Evolutionary conservation across 92 coral and sea anemone species (phyloP), one percentile per base, ranked within the genome.

Genomic region (Muricea muricata): DNA sequence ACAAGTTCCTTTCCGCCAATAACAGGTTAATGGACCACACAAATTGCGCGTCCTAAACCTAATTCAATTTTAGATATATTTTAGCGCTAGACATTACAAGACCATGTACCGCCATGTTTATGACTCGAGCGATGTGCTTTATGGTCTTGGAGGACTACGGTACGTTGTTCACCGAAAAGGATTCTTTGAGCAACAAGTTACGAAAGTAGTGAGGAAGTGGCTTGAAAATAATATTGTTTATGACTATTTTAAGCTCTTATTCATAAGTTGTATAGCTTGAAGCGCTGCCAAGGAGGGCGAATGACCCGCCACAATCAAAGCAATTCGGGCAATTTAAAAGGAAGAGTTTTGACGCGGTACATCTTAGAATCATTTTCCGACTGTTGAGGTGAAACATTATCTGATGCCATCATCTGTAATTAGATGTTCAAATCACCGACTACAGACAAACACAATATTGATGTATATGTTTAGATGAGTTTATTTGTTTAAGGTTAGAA

Each of bases 391-490:
- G 81, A 42, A 78, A 57, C 83, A 28, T 29, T 78, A 78, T 56
- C 71, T 56, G 0, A 13, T 24, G 32, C 30, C 14, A 78, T 78
- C 52, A 78, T 30, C 52, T 61, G 61, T 78, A 78, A 78, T 78
- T 78, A 78, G 83, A 42, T 78, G 69, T 21, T 65, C 83, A 55
- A 78, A 78, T 78, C 71, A 78, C 83, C 83, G 83, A 78, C 83
- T 78, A 33, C 70, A 78, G 83, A 78, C 69, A 78, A 78, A 78
- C 70, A 78, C 57, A 76, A 50, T 76, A 76, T 76, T 57, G 83
- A 56, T 78, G 83, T 78, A 65, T 78, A 78, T 58, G 37, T 78
- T 75, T 23, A 56, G 41, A 37, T 42, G 66, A 31, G 31, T 78
- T 56, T 78, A 78, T 78, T 78, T 78, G 71, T 58, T 78, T 40